Percentiles rank a stretch among this genome's conserved stretches.
phyloP scores from a whole-genome alignment of 35 echinoderm and acorn worm species.

The Lytechinus variegatus region DNA sequence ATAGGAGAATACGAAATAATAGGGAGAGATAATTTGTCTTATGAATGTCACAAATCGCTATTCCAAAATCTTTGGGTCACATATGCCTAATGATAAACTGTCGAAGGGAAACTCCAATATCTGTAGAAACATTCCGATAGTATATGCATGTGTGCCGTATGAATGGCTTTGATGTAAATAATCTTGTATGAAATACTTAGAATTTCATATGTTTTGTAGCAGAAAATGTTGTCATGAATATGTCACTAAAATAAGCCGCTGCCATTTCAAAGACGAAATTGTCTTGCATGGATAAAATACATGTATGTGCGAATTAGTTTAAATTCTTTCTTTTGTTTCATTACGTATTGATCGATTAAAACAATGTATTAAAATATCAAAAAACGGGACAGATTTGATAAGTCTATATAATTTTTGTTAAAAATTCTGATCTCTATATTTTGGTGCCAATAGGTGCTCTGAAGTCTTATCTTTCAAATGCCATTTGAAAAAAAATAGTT shows the following conservation, averaged over 20 bases:
- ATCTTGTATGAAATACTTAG: background rate
- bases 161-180: background rate
- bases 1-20: background rate
- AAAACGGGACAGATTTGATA: no score
- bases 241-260: background rate
- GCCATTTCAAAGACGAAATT: background rate
- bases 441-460: no score
- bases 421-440: no score
- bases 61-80: background rate
- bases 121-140: slow-evolving; percentile 11
- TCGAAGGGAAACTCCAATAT: background rate
- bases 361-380: no score
- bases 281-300: background rate
- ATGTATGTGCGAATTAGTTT: no score
- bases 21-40: background rate
- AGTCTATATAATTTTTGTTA: no score
- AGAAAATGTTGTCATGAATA: background rate
- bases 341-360: no score
- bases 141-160: slow-evolving; percentile 1
- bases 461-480: no score
- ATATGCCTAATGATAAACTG: background rate
- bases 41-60: background rate
- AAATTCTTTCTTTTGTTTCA: no score
- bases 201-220: background rate
- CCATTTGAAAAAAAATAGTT: no score